These are phyloP conservation scores for Molossus molossus DNA, from an alignment of 2,797 vertebrate species.

Conservation along the genomic window DNA sequence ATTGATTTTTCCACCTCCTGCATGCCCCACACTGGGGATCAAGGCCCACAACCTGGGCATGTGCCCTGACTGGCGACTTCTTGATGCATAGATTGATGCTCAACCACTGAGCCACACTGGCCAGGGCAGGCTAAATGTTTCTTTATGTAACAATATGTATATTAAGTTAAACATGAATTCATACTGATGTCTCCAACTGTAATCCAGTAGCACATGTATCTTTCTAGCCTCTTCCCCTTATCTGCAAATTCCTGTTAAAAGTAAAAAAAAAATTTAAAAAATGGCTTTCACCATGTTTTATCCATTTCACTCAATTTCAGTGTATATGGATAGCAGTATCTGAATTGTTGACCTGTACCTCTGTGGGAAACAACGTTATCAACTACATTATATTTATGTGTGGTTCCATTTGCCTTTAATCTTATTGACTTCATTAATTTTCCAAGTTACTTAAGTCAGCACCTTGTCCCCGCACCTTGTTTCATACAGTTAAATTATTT, in stretches of 20 bases:
- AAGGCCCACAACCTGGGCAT: no score
- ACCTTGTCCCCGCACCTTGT: not conserved
- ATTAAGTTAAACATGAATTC: slow-evolving; percentile 36
- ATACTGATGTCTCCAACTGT: not conserved
- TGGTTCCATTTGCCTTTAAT: slow-evolving; percentile 13
- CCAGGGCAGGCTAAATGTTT: not conserved
- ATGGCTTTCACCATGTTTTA: not conserved
- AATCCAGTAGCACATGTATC: not conserved
- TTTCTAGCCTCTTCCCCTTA: not conserved
- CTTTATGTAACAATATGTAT: not conserved
- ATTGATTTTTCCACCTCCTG: no score
- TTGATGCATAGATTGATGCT: no score
- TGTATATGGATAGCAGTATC: not conserved
- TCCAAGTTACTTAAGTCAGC: not conserved
- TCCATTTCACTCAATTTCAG: not conserved
- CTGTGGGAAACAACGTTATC: not conserved
- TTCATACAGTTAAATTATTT: not conserved
- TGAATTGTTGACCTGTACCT: not conserved
- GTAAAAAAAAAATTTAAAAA: not conserved
- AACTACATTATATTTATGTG: not conserved
- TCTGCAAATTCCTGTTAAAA: not conserved
- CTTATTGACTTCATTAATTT: not conserved
- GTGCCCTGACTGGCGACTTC: no score
- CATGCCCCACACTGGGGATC: no score
- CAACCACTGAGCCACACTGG: no score